A percentile compares a stretch with the other conserved stretches of the same genome.
phyloP scores from a whole-genome alignment of 2,888 invertebrate species.

The Chymomyza caudatula region DNA sequence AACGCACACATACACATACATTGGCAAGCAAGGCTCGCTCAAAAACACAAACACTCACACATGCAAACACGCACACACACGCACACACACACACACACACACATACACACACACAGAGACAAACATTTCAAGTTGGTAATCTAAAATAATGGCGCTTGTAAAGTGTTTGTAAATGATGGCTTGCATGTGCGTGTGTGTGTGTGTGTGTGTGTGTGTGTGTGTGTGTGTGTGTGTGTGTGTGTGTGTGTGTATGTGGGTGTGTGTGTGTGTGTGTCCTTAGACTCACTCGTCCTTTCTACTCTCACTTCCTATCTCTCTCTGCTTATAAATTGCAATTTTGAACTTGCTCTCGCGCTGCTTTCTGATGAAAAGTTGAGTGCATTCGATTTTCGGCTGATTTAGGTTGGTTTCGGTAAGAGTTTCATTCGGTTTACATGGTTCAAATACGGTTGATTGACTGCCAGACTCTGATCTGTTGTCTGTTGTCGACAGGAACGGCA shows the following conservation, averaged over 20 bases:
- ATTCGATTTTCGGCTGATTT: conserved; percentile 1
- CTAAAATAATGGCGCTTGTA: conserved; percentile 26
- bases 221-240: neutral
- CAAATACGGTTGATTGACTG: neutral
- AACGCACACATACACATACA: conserved; percentile 13
- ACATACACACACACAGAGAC: neutral
- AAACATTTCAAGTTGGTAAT: conserved; percentile 6
- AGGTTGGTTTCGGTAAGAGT: neutral
- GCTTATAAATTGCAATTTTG: neutral
- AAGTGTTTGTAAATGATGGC: conserved; percentile 18
- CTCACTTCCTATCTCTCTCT: neutral
- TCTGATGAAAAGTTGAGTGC: neutral
- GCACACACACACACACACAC: neutral
- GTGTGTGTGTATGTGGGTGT: neutral
- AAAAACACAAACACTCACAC: neutral
- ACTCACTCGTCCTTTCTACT: neutral
- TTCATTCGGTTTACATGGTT: neutral
- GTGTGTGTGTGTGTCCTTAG: neutral
- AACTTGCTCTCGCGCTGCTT: neutral
- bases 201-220: neutral
- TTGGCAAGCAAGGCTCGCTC: neutral
- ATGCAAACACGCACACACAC: neutral
- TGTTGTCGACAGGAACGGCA: conserved; percentile 3
- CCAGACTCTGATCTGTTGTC: neutral
- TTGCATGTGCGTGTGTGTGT: neutral